Percentiles rank a stretch among this genome's conserved stretches.
phyloP scores from a whole-genome alignment of 2,797 vertebrate species.

The Adrianichthys oophorus region DNA sequence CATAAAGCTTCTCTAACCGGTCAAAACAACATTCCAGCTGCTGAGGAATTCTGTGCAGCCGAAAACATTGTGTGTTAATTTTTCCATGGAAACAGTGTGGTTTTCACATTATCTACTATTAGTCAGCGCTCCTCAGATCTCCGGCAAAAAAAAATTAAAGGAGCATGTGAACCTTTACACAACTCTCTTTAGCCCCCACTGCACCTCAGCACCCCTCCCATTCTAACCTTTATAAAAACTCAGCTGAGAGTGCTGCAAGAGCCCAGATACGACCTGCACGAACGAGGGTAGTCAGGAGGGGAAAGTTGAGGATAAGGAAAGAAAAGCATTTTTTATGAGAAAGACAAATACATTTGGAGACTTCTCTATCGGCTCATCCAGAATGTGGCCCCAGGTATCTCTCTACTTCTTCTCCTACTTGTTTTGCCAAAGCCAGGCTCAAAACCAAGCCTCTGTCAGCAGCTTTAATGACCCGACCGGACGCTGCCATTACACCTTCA shows the following conservation, averaged over 20 bases:
- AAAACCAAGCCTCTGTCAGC: constrained; percentile 68
- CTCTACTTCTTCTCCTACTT: constrained; percentile 56
- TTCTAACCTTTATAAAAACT: constrained; percentile 64
- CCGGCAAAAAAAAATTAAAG: constrained; percentile 14
- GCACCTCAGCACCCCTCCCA: constrained; percentile 24
- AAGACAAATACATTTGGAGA: constrained; percentile 3
- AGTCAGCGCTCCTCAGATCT: constrained; percentile 3
- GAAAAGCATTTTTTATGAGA: background rate
- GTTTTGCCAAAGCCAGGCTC: constrained; percentile 38
- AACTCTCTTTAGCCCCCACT: background rate
- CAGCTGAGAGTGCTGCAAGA: constrained; percentile 30
- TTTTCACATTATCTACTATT: constrained; percentile 31
- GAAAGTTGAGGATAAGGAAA: constrained; percentile 9
- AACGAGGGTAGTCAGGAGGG: constrained; percentile 19
- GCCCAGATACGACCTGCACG: constrained; percentile 47
- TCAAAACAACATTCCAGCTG: constrained; percentile 57
- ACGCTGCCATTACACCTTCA: constrained; percentile 88
- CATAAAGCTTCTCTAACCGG: constrained; percentile 48
- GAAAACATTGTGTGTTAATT: constrained; percentile 37
- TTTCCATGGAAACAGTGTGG: constrained; percentile 33
- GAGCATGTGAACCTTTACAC: constrained; percentile 37
- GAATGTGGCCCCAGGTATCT: constrained; percentile 65
- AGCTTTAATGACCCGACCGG: constrained; percentile 72
- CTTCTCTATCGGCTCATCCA: constrained; percentile 11
- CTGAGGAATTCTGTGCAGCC: constrained; percentile 31